Evolutionary conservation across 2,797 vertebrate genomes (phyloP), one percentile per base, ranked within the genome.

Genomic region (Gymnothorax javanicus): DNA sequence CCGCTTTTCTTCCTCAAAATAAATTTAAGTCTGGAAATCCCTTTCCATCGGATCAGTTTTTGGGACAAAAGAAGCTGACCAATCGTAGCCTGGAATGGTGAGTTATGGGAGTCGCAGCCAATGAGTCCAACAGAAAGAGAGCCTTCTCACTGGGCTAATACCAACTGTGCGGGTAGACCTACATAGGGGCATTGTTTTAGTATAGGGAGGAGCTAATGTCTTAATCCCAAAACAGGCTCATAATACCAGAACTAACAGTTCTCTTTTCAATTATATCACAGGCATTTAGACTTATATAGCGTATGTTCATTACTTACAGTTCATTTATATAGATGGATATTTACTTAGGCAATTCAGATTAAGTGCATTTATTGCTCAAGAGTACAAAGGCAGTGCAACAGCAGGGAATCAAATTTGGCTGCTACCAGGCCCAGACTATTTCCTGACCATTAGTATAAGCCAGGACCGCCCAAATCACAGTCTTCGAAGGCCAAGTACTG

Each of bases 91-190:
- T 60, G 11, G 60, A 75, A 84, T 81, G 81, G 82, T 83, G 83
- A 85, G 75, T n/a, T 79, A 27, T 54, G 23, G 23, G 82, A 77
- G 85, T 82, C 89, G 85, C 84, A 82, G 75, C 73, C 85, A 82
- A 84, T 52, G 75, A 58, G 58, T 7, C 25, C 57, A 17, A 23
- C 43, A 27, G 56, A 62, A 50, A 87, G 57, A 62, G 43, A 52
- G 69, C 69, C 33, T 60, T 11, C 17, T 12, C 12, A 50, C 69
- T 59, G 23, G 57, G 27, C 52, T 62, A 83, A n/a, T 8, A 11
- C 56, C 77, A 57, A 52, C 43, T 52, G 50, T 23, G 84, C 60
- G 13, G 83, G 8, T 50, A 50, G 73, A 52, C 2, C 6, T 13
- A 81, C 43, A 56, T 20, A 23, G 50, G 50, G 6, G 50, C 71